Evolutionary conservation across 2,797 vertebrate genomes (phyloP).

Genomic region (Gobionotothen gibberifrons): DNA sequence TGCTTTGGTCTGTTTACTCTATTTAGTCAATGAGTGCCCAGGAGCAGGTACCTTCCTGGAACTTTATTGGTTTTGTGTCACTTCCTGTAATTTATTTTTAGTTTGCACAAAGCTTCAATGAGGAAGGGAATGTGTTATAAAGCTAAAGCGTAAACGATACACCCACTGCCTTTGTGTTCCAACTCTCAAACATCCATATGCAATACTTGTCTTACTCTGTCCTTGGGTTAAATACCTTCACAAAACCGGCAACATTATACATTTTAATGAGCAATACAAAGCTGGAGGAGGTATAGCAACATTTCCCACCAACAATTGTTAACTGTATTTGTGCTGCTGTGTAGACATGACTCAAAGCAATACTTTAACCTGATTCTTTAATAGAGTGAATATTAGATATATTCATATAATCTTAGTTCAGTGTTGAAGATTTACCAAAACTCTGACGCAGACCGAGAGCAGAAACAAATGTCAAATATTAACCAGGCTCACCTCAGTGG

Average conservation of each 20-base stretch:
- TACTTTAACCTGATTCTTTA: neutral
- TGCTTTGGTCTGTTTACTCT: neutral
- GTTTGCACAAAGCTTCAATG: constrained; percentile 5
- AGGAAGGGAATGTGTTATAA: constrained; percentile 20
- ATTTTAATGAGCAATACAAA: constrained; percentile 19
- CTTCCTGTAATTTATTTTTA: constrained; percentile 49
- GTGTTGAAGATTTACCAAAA: constrained; percentile 15
- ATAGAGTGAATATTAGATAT: neutral
- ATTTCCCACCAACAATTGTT: constrained; percentile 1
- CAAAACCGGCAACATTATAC: neutral
- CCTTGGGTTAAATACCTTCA: neutral
- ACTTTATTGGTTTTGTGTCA: constrained; percentile 23
- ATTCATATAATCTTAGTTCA: constrained; percentile 9
- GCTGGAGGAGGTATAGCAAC: neutral
- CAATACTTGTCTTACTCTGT: neutral
- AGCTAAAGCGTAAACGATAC: neutral
- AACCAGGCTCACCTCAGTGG: neutral
- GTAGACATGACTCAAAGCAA: constrained; percentile 5
- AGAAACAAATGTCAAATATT: constrained; percentile 4
- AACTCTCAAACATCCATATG: too few relatives aligned
- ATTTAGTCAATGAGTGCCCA: constrained; percentile 6
- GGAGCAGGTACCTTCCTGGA: constrained; percentile 49
- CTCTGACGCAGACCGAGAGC: neutral
- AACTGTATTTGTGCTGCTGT: neutral
- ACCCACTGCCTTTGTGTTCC: neutral